Evolutionary conservation across 2,888 invertebrate genomes (phyloP).

Genomic region (Scaptodrosophila latifasciaeformis): DNA sequence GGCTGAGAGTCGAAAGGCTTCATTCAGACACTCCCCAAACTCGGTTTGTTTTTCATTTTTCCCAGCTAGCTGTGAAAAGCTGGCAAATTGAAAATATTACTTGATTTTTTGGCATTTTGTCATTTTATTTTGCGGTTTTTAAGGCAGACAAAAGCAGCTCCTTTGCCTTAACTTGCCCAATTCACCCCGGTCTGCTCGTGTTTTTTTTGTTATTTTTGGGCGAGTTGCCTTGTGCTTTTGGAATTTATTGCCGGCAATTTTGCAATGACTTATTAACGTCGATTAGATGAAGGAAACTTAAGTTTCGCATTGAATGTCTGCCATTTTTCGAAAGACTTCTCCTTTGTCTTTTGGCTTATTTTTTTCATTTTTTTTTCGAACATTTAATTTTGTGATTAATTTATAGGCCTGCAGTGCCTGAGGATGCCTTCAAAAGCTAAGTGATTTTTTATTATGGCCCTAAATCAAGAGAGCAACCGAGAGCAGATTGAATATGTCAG

Average conservation of each 20-base stretch:
- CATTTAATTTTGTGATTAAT: constrained; percentile 46
- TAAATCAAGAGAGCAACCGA: constrained; percentile 33
- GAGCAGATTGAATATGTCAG: constrained; percentile 11
- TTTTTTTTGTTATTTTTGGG: constrained; percentile 15
- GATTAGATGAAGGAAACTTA: constrained; percentile 43
- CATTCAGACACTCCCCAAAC: too few relatives aligned
- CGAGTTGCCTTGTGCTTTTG: constrained; percentile 1
- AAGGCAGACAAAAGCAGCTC: constrained; percentile 21
- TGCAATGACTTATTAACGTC: constrained; percentile 52
- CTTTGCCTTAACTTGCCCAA: too few relatives aligned
- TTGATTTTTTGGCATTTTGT: constrained; percentile 33
- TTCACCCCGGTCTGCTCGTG: background rate
- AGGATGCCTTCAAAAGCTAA: constrained; percentile 26
- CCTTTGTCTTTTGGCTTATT: background rate
- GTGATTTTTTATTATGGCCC: constrained; percentile 55
- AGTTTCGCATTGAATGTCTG: background rate
- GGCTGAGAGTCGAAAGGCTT: too few relatives aligned
- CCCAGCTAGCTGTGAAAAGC: background rate
- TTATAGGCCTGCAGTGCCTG: constrained; percentile 51
- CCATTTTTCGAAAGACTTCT: background rate
- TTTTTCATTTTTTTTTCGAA: background rate
- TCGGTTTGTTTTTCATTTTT: constrained; percentile 37
- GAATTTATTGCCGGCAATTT: constrained; percentile 32
- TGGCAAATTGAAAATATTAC: constrained; percentile 36
- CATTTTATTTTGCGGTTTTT: constrained; percentile 42